Evolutionary conservation across 1,140 invertebrate genomes (phyloP), one percentile per base, ranked within the genome.

Genomic region (Papilio polytes): DNA sequence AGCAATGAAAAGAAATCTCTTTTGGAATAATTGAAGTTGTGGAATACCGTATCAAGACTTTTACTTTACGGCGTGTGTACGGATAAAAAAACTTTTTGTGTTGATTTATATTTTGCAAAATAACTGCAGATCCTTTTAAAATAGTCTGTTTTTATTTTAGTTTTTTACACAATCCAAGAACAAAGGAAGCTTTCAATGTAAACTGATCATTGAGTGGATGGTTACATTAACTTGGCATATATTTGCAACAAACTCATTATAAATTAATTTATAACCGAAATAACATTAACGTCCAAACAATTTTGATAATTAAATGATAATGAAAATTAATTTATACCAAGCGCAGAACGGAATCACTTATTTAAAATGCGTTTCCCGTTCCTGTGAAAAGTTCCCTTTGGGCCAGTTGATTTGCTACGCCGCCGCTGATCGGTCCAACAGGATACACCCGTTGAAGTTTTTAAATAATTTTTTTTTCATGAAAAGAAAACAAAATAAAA

Each of bases 1-100:
- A 63, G 20, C 59, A 63, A 63, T 66, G 63, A 31, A 66, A 66
- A 31, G 63, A 31, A 66, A 26, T 26, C 63, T 63, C 59, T 31
- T 66, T 66, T 66, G 3, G 12, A 66, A 31, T 66, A 66, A 66
- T 31, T 66, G 63, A 10, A 12, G 4, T 66, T 66, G 22, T 10
- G 63, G 63, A 26, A 66, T 66, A 66, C 22, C 3, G 26, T 31
- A 66, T 66, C 36, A 20, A 22, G 22, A 59, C 20, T 26, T 59
- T 12, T 10, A 26, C 20, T 9, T 63, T 63, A 26, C 20, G 20
- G 56, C 2, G n/a, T 22, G 20, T 63, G 1, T 10, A 63, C 7
- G 18, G 13, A 56, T 56, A 18, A 20, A n/a, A 56, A 56, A 20
- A 6, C 26, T 2, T 20, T n/a, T 56, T 56, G 53, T 7, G n/a